phyloP scores from a whole-genome alignment of 1,140 invertebrate genomes.

The Notospermus geniculatus region DNA sequence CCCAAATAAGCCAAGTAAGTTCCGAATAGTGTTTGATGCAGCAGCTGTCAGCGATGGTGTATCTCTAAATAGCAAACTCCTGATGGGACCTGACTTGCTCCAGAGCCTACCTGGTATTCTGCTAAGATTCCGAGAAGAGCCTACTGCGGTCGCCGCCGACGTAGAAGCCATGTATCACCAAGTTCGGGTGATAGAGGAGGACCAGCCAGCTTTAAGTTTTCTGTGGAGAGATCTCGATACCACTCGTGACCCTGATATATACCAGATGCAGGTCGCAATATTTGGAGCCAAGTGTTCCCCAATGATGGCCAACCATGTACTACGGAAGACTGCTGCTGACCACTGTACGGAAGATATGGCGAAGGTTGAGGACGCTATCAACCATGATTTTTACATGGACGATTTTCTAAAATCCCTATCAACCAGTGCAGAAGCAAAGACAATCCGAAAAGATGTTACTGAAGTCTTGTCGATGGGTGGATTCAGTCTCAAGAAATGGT shows the following conservation, averaged over 20 bases:
- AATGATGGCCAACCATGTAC: not conserved
- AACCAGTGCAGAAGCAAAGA: not conserved
- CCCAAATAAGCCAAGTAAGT: not conserved
- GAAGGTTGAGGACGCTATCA: not conserved
- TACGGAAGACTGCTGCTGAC: not conserved
- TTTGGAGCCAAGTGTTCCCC: not conserved
- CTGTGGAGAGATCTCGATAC: not conserved
- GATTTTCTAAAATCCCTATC: not conserved
- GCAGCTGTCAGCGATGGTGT: slow-evolving; percentile 13
- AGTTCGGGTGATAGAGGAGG: not conserved
- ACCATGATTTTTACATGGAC: too few species aligned
- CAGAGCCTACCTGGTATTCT: slow-evolving; percentile 23
- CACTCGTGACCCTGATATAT: not conserved
- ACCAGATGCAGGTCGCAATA: not conserved
- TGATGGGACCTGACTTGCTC: slow-evolving; percentile 45
- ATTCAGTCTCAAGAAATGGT: not conserved
- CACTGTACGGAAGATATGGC: not conserved
- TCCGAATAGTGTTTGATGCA: too few species aligned
- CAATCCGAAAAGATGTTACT: not conserved
- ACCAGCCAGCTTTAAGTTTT: not conserved
- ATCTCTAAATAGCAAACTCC: slow-evolving; percentile 27
- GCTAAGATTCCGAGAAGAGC: not conserved
- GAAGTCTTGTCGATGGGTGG: not conserved
- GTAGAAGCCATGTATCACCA: slow-evolving; percentile 5
- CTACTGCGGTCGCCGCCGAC: slow-evolving; percentile 9